Percentiles rank a stretch among this genome's conserved stretches.
Evolutionary conservation across 2,888 invertebrate species (phyloP).

Genomic region (Tachina lurida): DNA sequence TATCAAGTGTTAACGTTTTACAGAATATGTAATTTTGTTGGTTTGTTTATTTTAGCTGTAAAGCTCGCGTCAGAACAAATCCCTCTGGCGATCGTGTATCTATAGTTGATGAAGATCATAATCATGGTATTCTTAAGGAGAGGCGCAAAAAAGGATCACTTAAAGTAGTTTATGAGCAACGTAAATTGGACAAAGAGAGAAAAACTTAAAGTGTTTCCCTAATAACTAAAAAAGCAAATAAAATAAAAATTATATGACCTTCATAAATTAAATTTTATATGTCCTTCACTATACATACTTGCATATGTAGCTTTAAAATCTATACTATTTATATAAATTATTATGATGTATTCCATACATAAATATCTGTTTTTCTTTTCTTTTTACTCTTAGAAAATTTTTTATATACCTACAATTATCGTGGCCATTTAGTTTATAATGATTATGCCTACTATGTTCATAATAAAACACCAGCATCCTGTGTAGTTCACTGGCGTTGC

Average conservation of each 20-base stretch:
- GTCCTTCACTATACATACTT: background rate
- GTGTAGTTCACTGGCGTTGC: constrained; percentile 80
- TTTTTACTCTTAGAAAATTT: constrained; percentile 12
- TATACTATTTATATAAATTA: background rate
- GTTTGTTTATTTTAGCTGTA: constrained; percentile 74
- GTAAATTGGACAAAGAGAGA: constrained; percentile 72
- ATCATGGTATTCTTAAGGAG: constrained; percentile 76
- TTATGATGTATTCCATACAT: background rate
- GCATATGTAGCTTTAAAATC: background rate
- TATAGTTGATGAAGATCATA: constrained; percentile 77
- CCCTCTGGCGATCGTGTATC: constrained; percentile 76
- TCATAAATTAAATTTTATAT: no score
- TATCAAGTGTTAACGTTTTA: background rate
- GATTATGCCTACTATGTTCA: constrained; percentile 78
- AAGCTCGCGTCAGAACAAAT: constrained; percentile 77
- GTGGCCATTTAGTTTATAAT: constrained; percentile 79
- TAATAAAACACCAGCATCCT: constrained; percentile 75
- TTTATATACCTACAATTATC: constrained; percentile 78
- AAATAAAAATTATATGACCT: background rate
- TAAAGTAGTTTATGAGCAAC: constrained; percentile 76
- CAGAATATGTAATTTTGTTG: background rate
- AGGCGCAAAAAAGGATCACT: constrained; percentile 78
- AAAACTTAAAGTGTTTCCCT: constrained; percentile 36
- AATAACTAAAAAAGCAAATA: constrained; percentile 30
- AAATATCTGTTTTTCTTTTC: constrained; percentile 22